Evolutionary conservation across 2,888 invertebrate species (phyloP).

Genomic region (Microchrysa polita): DNA sequence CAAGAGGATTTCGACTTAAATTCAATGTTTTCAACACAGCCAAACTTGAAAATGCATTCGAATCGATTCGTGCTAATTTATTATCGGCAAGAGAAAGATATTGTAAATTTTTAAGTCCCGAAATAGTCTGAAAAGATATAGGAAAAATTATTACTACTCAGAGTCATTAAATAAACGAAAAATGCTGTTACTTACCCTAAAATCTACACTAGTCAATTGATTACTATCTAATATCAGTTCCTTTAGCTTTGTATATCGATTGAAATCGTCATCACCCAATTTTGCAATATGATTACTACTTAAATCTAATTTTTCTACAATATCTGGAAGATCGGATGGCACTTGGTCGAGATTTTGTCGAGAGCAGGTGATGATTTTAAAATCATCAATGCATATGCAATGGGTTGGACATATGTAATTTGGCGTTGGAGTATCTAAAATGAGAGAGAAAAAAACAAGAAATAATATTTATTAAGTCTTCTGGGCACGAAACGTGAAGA

Average conservation of each 20-base stretch:
- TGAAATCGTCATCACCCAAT: conserved; percentile 58
- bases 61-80: conserved; percentile 58
- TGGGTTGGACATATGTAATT: conserved; percentile 56
- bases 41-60: conserved; percentile 60
- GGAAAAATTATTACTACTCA: neutral
- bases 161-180: conserved; percentile 21
- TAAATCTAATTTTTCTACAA: conserved; percentile 59
- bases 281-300: conserved; percentile 60
- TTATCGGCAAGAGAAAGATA: conserved; percentile 62
- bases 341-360: conserved; percentile 66
- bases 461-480: neutral
- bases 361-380: conserved; percentile 65
- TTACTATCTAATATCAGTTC: conserved; percentile 61
- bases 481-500: neutral
- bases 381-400: conserved; percentile 60
- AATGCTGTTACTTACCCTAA: conserved; percentile 56
- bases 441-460: neutral
- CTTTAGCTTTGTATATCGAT: conserved; percentile 57
- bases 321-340: conserved; percentile 63
- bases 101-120: conserved; percentile 56
- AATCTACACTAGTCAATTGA: conserved; percentile 56
- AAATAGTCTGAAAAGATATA: conserved; percentile 58
- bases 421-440: neutral
- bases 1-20: conserved; percentile 62
- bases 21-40: conserved; percentile 58